Base-by-base conservation (phyloP, 2,888 invertebrate genomes). In the Congeria kusceri region DNA sequence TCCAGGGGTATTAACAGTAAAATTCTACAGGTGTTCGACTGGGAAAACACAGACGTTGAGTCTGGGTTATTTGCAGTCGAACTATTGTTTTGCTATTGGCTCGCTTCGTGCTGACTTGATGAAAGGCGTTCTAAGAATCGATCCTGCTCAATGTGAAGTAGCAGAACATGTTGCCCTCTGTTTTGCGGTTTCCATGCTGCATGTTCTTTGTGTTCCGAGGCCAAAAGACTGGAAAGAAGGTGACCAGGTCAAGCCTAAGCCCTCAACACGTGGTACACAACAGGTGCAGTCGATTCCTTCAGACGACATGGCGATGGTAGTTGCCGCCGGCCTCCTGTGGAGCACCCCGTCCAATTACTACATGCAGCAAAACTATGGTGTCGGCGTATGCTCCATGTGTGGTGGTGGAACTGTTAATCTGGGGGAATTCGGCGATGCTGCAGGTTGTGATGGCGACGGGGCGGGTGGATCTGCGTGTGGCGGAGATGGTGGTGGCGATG, bases 121-220 rank as follows among this genome's bases (percentile, higher is more conserved):
- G 77, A 83, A 81, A 25, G 92, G 92, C 11, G 84, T 79, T 15
- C 76, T 92, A 32, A 84, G 86, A 15, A 83, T 91, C 25, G 86
- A 85, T 4, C 78, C 83, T 13, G 29, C 80, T 44, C 53, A 68
- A 69, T 68, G 77, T 32, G 91, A 93, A 71, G 92, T 94, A n/a
- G 93, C 93, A 1, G 94, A 94, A 87, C 93, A 93, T n/a, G n/a
- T n/a, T n/a, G n/a, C n/a, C n/a, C n/a, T n/a, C 66, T 92, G 94
- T 5, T 94, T 94, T 88, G 91, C 93, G 62, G 93, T 94, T 13
- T 91, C 94, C 23, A 90, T 94, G 11, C 90, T 94, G 20, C 94
- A 94, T 80, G 94, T 94, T 11, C 90, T 94, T n/a, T 94, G 94
- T 84, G 94, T 94, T 85, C 94, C 94, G 0, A 92, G 94, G 61